These are phyloP conservation scores for Cacoxenus indagator DNA, from an alignment of 2,888 invertebrate genomes.

Conservation along the genomic window DNA sequence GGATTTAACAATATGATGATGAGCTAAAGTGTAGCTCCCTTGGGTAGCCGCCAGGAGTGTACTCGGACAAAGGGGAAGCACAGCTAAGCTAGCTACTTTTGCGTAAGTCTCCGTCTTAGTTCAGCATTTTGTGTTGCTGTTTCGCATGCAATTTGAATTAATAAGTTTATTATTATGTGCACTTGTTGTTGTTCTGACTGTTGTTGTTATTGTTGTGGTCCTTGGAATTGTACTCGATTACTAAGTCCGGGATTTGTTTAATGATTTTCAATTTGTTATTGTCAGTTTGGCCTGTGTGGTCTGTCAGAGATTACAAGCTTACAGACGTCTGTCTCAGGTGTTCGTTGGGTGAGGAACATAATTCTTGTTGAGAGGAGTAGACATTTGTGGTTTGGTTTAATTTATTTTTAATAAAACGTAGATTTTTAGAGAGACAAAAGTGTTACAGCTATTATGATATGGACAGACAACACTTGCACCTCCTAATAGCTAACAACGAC, in stretches of 20 bases:
- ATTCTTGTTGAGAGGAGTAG: no score
- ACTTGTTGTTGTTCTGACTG: not conserved
- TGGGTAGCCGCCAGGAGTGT: not conserved
- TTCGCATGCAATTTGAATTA: slow-evolving; percentile 49
- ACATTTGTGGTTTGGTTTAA: no score
- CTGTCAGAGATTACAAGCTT: no score
- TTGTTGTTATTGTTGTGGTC: not conserved
- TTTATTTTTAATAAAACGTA: no score
- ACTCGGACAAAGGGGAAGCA: not conserved
- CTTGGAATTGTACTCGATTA: not conserved
- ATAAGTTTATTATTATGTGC: slow-evolving; percentile 51
- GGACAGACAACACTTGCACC: no score
- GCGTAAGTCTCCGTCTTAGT: not conserved
- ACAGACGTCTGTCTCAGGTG: no score
- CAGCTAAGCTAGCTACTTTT: slow-evolving; percentile 15
- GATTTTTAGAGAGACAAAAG: no score
- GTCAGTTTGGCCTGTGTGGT: not conserved
- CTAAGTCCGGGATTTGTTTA: slow-evolving; percentile 50
- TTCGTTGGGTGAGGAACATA: no score
- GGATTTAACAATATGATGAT: slow-evolving; percentile 52
- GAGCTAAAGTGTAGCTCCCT: slow-evolving; percentile 26
- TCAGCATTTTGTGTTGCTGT: slow-evolving; percentile 33
- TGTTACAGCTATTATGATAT: no score
- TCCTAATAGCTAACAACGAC: no score
- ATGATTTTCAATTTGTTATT: slow-evolving; percentile 52